Conservation (phyloP, 2,113 vertebrate genomes). For the Otocyon megalotis region DNA sequence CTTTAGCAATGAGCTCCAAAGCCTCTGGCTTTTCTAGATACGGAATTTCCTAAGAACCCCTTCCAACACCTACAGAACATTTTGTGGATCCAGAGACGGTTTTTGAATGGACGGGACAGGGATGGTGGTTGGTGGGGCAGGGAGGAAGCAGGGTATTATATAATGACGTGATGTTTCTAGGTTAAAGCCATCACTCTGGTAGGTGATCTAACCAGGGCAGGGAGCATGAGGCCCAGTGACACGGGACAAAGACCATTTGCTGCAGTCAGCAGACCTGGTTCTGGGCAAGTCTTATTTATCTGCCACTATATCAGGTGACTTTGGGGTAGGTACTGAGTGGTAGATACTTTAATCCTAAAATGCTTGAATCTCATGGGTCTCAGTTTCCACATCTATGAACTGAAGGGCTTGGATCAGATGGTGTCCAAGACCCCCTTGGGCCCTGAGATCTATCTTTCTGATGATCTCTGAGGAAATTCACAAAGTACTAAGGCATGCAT, state of each 20-base stretch:
- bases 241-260: not conserved
- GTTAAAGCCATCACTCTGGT: not conserved
- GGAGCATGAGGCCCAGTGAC: not conserved
- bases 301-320: not conserved
- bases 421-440: not conserved
- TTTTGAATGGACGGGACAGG: not conserved
- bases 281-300: not conserved
- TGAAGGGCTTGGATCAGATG: not conserved
- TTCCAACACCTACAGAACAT: not conserved
- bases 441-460: not conserved
- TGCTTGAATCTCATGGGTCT: not conserved
- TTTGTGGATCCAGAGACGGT: not conserved
- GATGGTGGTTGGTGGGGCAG: not conserved
- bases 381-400: not conserved
- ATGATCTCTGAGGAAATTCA: slow-evolving; percentile 52
- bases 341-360: not conserved
- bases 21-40: not conserved
- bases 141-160: too few species aligned
- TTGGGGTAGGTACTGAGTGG: not conserved
- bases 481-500: not conserved
- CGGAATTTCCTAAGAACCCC: not conserved
- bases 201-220: not conserved
- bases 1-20: not conserved
- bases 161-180: not conserved
- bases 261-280: not conserved